A percentile compares a stretch with the other conserved stretches of the same genome.
Conservation (phyloP, 2,888 invertebrate genomes). For the Drosophila helvetica region DNA sequence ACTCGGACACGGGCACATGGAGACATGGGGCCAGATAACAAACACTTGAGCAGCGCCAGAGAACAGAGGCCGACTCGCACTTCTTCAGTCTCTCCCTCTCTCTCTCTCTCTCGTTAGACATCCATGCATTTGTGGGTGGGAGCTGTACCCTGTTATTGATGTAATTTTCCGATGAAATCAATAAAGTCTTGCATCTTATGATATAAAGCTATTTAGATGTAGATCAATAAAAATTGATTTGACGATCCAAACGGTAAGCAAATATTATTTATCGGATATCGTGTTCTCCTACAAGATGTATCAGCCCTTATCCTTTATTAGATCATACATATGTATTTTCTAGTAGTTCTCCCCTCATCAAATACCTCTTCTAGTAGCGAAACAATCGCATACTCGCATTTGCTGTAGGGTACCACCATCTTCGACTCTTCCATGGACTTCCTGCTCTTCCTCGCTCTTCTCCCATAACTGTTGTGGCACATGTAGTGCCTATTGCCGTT, state of each 20-base stretch:
- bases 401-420: conserved; percentile 4
- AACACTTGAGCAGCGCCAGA: conserved; percentile 48
- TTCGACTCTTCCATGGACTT: background rate
- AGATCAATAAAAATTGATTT: no score
- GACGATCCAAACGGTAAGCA: no score
- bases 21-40: conserved; percentile 38
- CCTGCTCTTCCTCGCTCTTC: background rate
- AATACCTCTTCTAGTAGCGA: no score
- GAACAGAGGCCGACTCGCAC: conserved; percentile 17
- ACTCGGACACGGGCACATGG: conserved; percentile 28
- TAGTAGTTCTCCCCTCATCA: no score
- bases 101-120: background rate
- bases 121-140: background rate
- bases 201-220: no score
- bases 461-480: conserved; percentile 24
- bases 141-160: background rate
- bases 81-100: background rate
- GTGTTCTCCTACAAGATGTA: no score
- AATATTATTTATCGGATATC: no score
- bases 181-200: no score
- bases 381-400: no score
- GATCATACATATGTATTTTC: no score
- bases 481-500: conserved; percentile 48
- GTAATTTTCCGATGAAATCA: no score
- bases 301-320: no score